Evolutionary conservation across 2,888 invertebrate species (phyloP), one percentile per base, ranked within the genome.

Genomic region (Brenthis hecate): DNA sequence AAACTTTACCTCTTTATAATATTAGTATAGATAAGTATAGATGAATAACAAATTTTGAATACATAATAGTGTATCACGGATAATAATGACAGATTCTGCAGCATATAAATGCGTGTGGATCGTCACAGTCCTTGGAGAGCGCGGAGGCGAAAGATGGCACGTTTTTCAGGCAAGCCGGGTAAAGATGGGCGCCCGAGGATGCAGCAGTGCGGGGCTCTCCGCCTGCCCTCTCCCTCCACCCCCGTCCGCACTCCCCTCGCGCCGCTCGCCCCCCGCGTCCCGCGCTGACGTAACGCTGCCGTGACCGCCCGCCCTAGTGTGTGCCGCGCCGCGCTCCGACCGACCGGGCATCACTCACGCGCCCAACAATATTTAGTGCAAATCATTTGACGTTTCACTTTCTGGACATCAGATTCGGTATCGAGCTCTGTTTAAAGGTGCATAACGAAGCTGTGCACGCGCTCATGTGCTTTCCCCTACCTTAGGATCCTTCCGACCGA

Each of bases 271-370:
- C 19, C 77, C 79, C 80, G 73, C 78, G 76, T 84, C 87, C 90
- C 86, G 78, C 87, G 87, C 91, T 92, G 91, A 92, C 93, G 91
- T 92, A 93, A 92, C 89, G 87, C 83, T 88, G 87, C 88, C 88
- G 89, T 85, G 87, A 83, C 85, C 85, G 87, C 89, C 90, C 89
- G 88, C 90, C 91, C 91, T 89, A 91, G 91, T 92, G 89, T 87
- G 89, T 86, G 86, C 86, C 89, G 89, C 89, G 92, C 88, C 92
- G 89, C 88, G 90, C 85, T 87, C 84, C 85, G 82, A 85, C 84
- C 83, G 83, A 85, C 85, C 81, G 87, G 84, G 87, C 86, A 74
- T 75, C 76, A 75, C 77, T 80, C 72, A 77, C 87, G 88, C 83
- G 88, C 87, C 83, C 86, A 83, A 76, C 81, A 84, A 80, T 84